Evolutionary conservation across 2,113 vertebrate species (phyloP).

Genomic region (Electrona antarctica): DNA sequence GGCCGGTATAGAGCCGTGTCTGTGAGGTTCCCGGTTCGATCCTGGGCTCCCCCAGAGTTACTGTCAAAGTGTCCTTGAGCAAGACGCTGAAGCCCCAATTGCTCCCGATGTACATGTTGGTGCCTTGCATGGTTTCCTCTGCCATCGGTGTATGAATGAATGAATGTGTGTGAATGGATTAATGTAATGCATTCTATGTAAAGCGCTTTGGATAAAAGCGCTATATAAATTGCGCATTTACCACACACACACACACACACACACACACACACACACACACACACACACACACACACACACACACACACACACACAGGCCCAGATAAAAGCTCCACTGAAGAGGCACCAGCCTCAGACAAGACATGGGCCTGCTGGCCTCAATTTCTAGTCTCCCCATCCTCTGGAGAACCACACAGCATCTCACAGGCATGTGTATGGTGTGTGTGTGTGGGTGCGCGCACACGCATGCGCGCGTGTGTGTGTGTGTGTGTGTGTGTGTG

Average conservation of each 20-base stretch:
- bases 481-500: conserved; percentile 44
- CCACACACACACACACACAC: background rate
- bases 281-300: conserved; percentile 3
- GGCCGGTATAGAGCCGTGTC: too few relatives aligned
- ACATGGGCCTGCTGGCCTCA: conserved; percentile 66
- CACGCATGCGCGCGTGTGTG: conserved; percentile 20
- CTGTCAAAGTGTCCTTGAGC: too few relatives aligned
- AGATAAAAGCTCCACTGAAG: conserved; percentile 51
- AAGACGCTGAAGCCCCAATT: too few relatives aligned
- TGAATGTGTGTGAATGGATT: too few relatives aligned
- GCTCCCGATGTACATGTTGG: too few relatives aligned
- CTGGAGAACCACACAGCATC: conserved; percentile 38
- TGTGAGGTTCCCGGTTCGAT: too few relatives aligned
- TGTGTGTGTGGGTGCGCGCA: conserved; percentile 13
- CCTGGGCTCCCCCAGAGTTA: too few relatives aligned
- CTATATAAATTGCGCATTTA: too few relatives aligned
- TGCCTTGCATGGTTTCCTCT: too few relatives aligned
- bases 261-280: conserved; percentile 4
- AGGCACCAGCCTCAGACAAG: conserved; percentile 57
- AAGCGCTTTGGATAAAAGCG: too few relatives aligned
- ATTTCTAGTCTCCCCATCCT: conserved; percentile 54
- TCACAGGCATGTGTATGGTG: background rate
- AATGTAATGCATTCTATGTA: too few relatives aligned
- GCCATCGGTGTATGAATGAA: too few relatives aligned
- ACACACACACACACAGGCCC: conserved; percentile 7